Conservation (phyloP, 2,113 vertebrate species). For the Thunnus maccoyii region DNA sequence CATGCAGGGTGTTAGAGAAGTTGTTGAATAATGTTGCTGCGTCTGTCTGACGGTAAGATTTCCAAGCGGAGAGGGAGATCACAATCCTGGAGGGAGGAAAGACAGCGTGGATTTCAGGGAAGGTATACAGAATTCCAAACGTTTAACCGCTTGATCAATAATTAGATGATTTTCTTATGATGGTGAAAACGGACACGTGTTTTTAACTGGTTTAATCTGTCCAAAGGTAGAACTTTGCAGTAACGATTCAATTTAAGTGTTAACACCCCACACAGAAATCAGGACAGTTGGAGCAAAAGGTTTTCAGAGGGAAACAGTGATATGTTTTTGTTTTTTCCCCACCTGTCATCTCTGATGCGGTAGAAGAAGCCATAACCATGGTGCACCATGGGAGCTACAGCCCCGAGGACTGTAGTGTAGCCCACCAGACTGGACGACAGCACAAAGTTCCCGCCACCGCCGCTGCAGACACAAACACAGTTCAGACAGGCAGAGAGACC, state of each 20-base stretch:
- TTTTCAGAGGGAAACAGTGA: not conserved
- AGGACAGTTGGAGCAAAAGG: not conserved
- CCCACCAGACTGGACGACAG: conserved; percentile 95
- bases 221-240: not conserved
- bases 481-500: not conserved
- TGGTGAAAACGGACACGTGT: too few species aligned
- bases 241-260: not conserved
- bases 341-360: conserved; percentile 94
- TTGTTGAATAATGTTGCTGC: conserved; percentile 87
- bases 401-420: conserved; percentile 89
- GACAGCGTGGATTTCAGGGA: not conserved
- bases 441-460: conserved; percentile 95
- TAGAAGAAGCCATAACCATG: conserved; percentile 97
- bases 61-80: conserved; percentile 88
- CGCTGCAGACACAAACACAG: conserved; percentile 83
- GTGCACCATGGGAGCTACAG: conserved; percentile 90
- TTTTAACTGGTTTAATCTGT: not conserved
- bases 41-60: conserved; percentile 90
- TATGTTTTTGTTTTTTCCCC: not conserved
- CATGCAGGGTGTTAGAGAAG: conserved; percentile 85
- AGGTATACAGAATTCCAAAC: not conserved
- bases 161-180: too few species aligned
- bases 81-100: conserved; percentile 85
- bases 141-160: not conserved
- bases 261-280: not conserved